Conservation (phyloP, 2,113 vertebrate genomes). For the Cynocephalus volans region DNA sequence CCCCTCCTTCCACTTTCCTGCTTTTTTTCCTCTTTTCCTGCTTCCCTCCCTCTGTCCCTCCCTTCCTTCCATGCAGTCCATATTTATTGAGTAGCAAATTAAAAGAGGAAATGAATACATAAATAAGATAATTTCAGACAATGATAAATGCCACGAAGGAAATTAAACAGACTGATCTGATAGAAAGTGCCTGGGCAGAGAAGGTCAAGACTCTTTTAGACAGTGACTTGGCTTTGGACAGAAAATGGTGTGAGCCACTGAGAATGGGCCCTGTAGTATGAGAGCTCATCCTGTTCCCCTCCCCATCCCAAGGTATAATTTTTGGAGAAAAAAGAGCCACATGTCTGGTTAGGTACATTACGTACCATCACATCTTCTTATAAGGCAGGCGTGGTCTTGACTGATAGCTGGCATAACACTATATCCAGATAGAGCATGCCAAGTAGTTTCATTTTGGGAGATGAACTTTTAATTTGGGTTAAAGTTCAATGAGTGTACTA, state of each 20-base stretch:
- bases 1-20: accelerated
- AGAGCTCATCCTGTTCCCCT: neutral
- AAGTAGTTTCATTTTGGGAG: neutral
- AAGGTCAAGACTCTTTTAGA: neutral
- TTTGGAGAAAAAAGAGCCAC: neutral
- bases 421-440: neutral
- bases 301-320: neutral
- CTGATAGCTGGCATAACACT: neutral
- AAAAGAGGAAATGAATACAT: neutral
- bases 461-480: neutral
- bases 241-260: neutral
- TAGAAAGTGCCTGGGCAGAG: neutral
- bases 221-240: neutral
- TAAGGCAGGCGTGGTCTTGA: neutral
- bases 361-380: neutral
- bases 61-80: neutral
- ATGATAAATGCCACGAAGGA: neutral
- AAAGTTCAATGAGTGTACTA: neutral
- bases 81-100: neutral
- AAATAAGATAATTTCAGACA: neutral
- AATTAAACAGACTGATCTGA: neutral
- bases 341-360: neutral
- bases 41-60: accelerated
- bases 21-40: accelerated
- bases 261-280: neutral